A percentile compares a stretch with the other conserved stretches of the same genome.
Evolutionary conservation across 1,140 invertebrate species (phyloP).

Genomic region (Paraescarpia echinospica): DNA sequence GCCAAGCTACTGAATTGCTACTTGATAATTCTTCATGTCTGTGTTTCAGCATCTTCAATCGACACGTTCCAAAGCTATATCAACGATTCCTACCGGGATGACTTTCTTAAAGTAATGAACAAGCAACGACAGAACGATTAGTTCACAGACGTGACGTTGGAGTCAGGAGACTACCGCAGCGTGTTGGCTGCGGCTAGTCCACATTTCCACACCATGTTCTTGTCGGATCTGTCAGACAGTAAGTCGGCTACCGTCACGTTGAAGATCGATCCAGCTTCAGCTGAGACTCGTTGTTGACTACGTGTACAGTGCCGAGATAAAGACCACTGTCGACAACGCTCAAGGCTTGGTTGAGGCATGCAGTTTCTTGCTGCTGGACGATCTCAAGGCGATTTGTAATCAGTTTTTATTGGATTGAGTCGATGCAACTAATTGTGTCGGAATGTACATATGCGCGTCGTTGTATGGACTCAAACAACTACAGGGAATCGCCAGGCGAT

Average conservation of each 20-base stretch:
- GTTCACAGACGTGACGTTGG: too few relatives aligned
- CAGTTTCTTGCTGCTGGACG: background rate
- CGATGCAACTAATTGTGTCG: background rate
- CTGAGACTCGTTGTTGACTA: too few relatives aligned
- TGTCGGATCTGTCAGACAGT: background rate
- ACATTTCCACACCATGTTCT: constrained; percentile 4
- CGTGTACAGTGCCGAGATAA: background rate
- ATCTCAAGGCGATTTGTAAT: background rate
- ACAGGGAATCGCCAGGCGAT: background rate
- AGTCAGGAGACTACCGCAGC: too few relatives aligned
- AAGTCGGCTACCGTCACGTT: background rate
- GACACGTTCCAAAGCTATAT: too few relatives aligned
- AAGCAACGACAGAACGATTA: too few relatives aligned
- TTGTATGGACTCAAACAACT: constrained; percentile 8
- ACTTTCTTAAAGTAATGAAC: too few relatives aligned
- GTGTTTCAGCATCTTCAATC: too few relatives aligned
- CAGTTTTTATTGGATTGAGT: background rate
- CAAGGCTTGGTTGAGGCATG: background rate
- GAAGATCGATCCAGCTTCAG: background rate
- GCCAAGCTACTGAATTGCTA: too few relatives aligned
- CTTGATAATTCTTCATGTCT: too few relatives aligned
- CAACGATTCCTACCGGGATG: too few relatives aligned
- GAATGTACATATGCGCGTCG: background rate
- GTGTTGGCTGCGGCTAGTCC: constrained; percentile 3
- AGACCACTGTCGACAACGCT: background rate